These are phyloP conservation scores for Drosophila histrio DNA, from an alignment of 2,888 invertebrate species.

Conservation along the genomic window DNA sequence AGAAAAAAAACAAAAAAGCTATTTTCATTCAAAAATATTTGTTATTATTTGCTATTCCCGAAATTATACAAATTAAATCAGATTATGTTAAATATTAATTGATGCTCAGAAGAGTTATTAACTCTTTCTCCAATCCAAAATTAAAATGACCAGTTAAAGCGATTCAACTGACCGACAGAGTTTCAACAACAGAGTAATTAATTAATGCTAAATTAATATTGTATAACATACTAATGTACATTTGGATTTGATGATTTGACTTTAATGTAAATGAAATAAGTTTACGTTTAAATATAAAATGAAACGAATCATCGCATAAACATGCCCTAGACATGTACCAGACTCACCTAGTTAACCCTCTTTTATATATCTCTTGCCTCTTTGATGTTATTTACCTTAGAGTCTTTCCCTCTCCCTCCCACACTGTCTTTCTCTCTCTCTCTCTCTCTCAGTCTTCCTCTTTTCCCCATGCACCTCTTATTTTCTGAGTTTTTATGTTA, in stretches of 20 bases:
- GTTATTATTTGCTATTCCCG: no score
- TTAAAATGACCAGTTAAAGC: background rate
- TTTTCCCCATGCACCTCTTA: background rate
- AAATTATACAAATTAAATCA: no score
- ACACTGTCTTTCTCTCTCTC: background rate
- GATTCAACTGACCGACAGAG: background rate
- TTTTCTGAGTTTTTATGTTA: constrained; percentile 28
- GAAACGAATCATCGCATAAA: constrained; percentile 4
- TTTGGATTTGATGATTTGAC: background rate
- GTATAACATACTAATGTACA: background rate
- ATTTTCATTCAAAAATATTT: no score
- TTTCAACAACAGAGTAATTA: no score
- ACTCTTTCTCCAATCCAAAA: background rate
- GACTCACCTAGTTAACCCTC: constrained; percentile 15
- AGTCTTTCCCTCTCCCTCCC: background rate
- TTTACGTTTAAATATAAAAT: background rate
- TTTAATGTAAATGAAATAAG: constrained; percentile 5
- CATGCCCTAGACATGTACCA: constrained; percentile 19
- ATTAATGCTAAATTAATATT: background rate
- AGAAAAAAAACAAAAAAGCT: no score
- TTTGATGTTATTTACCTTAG: constrained; percentile 1
- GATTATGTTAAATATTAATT: background rate
- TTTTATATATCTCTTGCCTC: constrained; percentile 3
- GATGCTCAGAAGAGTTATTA: background rate
- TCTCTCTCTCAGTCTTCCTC: background rate